Evolutionary conservation across 53 echinoderm and acorn worm genomes (phyloP), one percentile per base, ranked within the genome.

Genomic region (Patiria pectinifera): DNA sequence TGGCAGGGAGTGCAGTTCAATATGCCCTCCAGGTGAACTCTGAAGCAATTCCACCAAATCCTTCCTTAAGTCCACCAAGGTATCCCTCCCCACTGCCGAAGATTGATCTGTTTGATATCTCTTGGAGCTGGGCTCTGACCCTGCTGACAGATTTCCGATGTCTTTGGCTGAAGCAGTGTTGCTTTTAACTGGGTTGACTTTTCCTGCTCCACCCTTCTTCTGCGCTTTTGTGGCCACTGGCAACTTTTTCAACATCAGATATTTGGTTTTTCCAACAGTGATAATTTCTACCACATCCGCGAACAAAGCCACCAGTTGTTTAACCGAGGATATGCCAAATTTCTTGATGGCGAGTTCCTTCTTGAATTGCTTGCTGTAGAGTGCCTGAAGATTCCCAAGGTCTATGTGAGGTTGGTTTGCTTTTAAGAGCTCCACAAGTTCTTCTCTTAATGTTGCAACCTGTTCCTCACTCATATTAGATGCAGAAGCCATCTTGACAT

Each of bases 311-410:
- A 61, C 48, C 11, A 92, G 35, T 18, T 78, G 61, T 45, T 85
- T 92, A 45, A 92, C 62, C 11, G 76, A 48, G 11, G 78, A 62
- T 2, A 92, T 75, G 46, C 92, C 92, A 77, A 35, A 92, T 26
- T 86, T 53, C 48, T 85, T 86, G 11, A 78, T 11, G 10, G 58
- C 2, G 7, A 92, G 71, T 46, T 92, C 78, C 43, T 86, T 92
- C 45, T 92, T 60, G 48, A 85, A 77, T 4, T 78, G 75, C 47
- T 78, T 81, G 13, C 21, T 47, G 82, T 80, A 90, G 5, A 21
- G 48, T 15, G 18, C 80, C 81, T 81, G 81, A 12, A 90, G 90
- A 1, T 48, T 66, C 1, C 25, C 90, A 19, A 90, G 45, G n/a
- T 90, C 69, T 3, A 90, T 46, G 1, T 62, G 48, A 7, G 69